Conservation (phyloP, 2,113 vertebrate genomes). For the Grammomys surdaster region DNA sequence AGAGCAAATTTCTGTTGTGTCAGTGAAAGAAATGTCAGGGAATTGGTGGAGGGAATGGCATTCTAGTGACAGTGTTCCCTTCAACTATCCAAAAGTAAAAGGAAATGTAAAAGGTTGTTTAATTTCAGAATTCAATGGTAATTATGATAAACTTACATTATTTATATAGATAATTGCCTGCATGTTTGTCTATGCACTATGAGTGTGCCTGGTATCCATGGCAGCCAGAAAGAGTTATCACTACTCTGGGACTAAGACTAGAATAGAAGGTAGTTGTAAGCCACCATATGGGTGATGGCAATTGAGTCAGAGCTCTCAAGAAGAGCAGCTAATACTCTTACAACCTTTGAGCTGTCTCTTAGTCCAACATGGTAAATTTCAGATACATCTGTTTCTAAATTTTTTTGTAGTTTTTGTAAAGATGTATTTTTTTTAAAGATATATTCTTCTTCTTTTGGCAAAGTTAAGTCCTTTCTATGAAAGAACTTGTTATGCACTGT, state of each 20-base stretch:
- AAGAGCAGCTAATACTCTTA: neutral
- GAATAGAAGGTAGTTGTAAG: neutral
- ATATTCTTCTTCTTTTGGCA: neutral
- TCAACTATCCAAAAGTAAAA: neutral
- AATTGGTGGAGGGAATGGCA: neutral
- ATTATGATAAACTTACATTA: neutral
- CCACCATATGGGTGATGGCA: neutral
- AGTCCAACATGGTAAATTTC: neutral
- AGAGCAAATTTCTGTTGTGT: fast-evolving
- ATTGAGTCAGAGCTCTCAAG: neutral
- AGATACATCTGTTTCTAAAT: neutral
- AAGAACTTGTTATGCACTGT: neutral
- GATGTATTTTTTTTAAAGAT: neutral
- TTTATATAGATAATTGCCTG: neutral
- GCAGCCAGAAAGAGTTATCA: neutral
- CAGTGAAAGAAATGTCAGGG: neutral
- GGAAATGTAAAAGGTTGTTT: neutral
- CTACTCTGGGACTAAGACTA: neutral
- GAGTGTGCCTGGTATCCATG: neutral
- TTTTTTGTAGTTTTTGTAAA: neutral
- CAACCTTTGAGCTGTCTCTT: neutral
- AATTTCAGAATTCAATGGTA: neutral
- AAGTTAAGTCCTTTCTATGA: neutral
- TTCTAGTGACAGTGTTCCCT: neutral
- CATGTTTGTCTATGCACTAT: neutral